A percentile compares a stretch with the other conserved stretches of the same genome.
Evolutionary conservation across 2,888 invertebrate genomes (phyloP).

Genomic region (Neoaliturus tenellus): DNA sequence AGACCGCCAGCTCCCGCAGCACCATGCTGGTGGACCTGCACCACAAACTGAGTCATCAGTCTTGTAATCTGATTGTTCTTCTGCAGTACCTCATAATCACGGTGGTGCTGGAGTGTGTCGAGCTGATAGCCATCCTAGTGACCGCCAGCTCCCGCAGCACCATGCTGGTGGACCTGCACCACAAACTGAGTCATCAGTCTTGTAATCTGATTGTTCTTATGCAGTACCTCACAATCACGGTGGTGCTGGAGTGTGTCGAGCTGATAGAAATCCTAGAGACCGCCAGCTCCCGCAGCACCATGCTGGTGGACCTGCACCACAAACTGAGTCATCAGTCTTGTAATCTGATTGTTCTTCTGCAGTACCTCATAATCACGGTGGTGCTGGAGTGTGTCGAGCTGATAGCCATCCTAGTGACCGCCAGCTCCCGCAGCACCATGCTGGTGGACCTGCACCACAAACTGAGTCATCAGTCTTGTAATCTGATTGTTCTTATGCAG

Average conservation of each 20-base stretch:
- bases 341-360: not conserved
- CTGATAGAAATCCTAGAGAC: not conserved
- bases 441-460: slow-evolving; percentile 5
- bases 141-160: slow-evolving; percentile 4
- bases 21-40: slow-evolving; percentile 30
- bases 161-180: slow-evolving; percentile 19
- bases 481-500: slow-evolving; percentile 15
- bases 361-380: slow-evolving; percentile 32
- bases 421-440: slow-evolving; percentile 23
- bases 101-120: not conserved
- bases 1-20: not conserved
- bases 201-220: too few species aligned
- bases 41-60: not conserved
- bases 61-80: too few species aligned
- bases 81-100: slow-evolving; percentile 42
- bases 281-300: slow-evolving; percentile 11
- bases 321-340: not conserved
- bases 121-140: not conserved
- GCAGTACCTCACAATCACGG: slow-evolving; percentile 36
- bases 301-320: slow-evolving; percentile 12
- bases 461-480: not conserved
- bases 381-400: slow-evolving; percentile 5
- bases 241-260: slow-evolving; percentile 10
- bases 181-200: not conserved
- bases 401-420: not conserved